phyloP scores from a whole-genome alignment of 2,113 vertebrate species.

The Prunella fulvescens region DNA sequence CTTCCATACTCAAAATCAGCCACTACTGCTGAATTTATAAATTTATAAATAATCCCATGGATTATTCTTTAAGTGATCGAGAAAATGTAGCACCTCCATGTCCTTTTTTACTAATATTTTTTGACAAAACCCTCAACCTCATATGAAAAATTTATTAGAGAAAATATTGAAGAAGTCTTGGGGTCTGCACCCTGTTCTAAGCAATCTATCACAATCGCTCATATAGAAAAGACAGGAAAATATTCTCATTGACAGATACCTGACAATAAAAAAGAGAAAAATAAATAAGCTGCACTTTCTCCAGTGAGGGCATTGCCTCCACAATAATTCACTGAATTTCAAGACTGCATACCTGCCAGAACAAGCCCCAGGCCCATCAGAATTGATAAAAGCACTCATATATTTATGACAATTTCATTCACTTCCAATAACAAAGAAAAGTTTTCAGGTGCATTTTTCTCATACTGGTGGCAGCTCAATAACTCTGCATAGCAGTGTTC shows the following conservation, averaged over 20 bases:
- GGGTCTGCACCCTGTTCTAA: constrained; percentile 3
- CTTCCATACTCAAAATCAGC: neutral
- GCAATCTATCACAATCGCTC: neutral
- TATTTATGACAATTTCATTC: constrained; percentile 27
- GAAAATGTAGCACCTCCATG: neutral
- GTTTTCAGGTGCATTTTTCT: constrained; percentile 20
- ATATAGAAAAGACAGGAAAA: neutral
- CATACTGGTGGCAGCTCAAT: neutral
- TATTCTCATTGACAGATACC: neutral
- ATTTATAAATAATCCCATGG: neutral
- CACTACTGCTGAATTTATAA: neutral
- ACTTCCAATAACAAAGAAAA: neutral
- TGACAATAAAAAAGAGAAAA: neutral
- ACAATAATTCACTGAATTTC: neutral
- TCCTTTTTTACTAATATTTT: neutral
- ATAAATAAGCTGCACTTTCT: neutral
- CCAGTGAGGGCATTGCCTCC: neutral
- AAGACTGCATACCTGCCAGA: neutral
- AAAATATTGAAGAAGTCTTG: constrained; percentile 22
- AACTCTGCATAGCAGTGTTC: neutral
- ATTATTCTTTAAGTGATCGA: neutral
- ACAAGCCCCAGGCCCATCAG: neutral
- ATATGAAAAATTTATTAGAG: constrained; percentile 25
- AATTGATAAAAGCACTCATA: constrained; percentile 17
- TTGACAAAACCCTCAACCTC: neutral